Base-by-base conservation (phyloP, 2,888 invertebrate genomes). In the Cephonodes hylas region DNA sequence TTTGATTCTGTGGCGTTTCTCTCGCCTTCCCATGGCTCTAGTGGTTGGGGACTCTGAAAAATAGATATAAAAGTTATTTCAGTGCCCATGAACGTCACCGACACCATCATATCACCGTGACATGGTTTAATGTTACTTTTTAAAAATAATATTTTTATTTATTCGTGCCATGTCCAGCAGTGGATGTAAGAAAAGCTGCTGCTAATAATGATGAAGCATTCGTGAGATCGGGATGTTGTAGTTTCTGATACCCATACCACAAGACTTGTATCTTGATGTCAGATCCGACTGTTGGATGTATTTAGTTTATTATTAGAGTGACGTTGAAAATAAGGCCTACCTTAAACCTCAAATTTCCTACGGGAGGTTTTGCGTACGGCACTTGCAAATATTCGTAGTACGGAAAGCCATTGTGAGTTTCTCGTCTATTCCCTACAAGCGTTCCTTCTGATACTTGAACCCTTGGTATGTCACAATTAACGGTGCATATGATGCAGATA, bases 331-430 rank as follows among this genome's bases (percentile, higher is more conserved):
- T 15, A 59, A 46, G 42, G 44, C 67, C 73, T 68, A 87, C 86
- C 79, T 77, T 75, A 69, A 86, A 88, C 61, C 86, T 73, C 48
- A 86, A 66, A 13, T 80, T 70, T 58, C 84, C 93, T 1, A 93
- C 45, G 0, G 94, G 94, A 23, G 94, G 93, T 62, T 88, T 85
- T 0, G 94, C 94, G 67, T 93, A 94, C 0, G 93, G 94, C 59
- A 93, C 86, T 15, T 89, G 86, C 57, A 89, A 70, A 70, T 93
- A 93, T 27, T 88, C 89, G 59, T 79, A 84, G 67, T 92, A 91
- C 65, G 82, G 74, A 34, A 82, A 77, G 53, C 88, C 90, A 64
- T 76, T 82, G 48, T 79, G 80, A 3, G 88, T 89, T 58, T 69
- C 74, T 62, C 81, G 66, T 68, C 76, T 77, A 23, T 76, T 79